Evolutionary conservation across 2,113 vertebrate genomes (phyloP), one percentile per base, ranked within the genome.

Genomic region (Sylvia atricapilla): DNA sequence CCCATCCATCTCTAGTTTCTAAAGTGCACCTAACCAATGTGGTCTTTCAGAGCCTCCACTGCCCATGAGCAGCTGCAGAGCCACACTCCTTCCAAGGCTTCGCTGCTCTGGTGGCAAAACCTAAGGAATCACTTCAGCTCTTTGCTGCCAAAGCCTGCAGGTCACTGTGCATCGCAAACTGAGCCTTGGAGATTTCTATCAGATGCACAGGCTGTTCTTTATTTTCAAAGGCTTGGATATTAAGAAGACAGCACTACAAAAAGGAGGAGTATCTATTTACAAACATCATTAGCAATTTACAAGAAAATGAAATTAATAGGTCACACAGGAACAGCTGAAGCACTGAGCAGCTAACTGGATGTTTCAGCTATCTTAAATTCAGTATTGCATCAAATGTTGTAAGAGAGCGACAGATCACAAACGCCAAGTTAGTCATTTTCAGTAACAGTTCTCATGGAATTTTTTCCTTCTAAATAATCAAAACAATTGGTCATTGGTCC

Each of bases 401-500:
- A 92, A 89, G 79, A 87, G 60, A 91, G 44, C 3, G 15, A 91
- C 90, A 88, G 64, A 95, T 93, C 76, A 27, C 88, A 88, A 94
- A 91, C 84, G 91, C 90, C 94, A 95, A 95, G 87, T 94, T 95
- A 95, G 95, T 95, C 75, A 97, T 97, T 97, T 96, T 88, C 94
- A 95, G 94, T 82, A 96, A 95, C 87, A 94, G 94, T 89, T 95
- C 93, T 93, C 95, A 97, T 74, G 84, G 92, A 96, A 95, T 95
- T 95, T 95, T 94, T 95, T 93, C 87, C 91, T 95, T 96, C 90
- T 93, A 97, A 96, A 96, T 96, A 96, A 96, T 96, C 96, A 96
- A 96, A 97, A 97, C 95, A 97, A 97, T 94, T 95, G 95, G 94
- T 91, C 94, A 94, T 93, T 94, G 94, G 91, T 55, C 96, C 95